Base-by-base conservation (phyloP, 2,797 vertebrate species). In the Lepilemur septentrionalis region DNA sequence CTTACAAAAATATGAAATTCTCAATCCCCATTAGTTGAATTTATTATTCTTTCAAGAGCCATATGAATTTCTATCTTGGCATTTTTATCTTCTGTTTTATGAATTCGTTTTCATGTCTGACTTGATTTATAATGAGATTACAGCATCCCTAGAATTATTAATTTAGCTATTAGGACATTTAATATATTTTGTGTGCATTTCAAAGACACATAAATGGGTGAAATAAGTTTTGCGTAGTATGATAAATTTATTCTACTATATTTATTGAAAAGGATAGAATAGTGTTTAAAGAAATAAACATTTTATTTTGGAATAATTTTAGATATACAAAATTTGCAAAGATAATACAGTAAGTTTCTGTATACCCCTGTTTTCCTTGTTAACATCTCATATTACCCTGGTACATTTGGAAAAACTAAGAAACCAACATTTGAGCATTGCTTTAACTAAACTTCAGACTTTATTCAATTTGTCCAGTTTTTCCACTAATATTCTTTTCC, bases 1-100 rank as follows among this genome's bases (percentile, higher is more conserved):
- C 17, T 70, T 73, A 82, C 12, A 32, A 46, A 97, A 76, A 79
- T 84, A 12, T 50, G 41, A 93, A 76, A 76, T 70, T 86, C 59
- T 55, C 18, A 59, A 17, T 70, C 15, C 20, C 20, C 30, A 25
- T 59, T 96, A 79, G 94, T 69, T 73, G 14, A 90, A 73, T 92
- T 93, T 92, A n/a, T 43, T 89, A 72, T 93, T 35, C 46, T 69
- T 90, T 83, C 69, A 91, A 76, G 83, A 85, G 14, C 46, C n/a
- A 65, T 41, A 38, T 78, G 32, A 67, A 22, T 46, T 93, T 88
- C 22, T 70, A 23, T 80, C 23, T 35, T 76, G 32, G 2, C 22
- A 20, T 75, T 89, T 96, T 96, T 38, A 89, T 43, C 6, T 46
- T 69, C 52, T 90, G 28, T 65, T 81, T 93, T 32, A 67, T 9